These are phyloP conservation scores for Oncorhynchus keta DNA, from an alignment of 2,113 vertebrate species.

Conservation along the genomic window DNA sequence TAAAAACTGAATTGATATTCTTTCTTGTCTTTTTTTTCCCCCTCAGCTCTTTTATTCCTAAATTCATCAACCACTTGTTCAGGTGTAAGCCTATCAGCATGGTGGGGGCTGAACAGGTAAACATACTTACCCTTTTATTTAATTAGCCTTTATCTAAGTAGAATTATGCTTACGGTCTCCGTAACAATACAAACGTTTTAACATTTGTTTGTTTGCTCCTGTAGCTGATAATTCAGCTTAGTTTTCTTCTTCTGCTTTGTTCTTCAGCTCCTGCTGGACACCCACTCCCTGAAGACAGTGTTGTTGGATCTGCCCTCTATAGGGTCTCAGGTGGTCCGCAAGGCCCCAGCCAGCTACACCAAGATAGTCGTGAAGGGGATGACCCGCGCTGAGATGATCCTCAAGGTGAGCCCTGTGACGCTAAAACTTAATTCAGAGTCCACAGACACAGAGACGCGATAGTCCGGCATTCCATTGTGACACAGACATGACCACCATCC, in stretches of 20 bases:
- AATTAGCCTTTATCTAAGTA: neutral
- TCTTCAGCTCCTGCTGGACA: slow-evolving; percentile 91
- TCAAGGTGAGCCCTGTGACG: slow-evolving; percentile 81
- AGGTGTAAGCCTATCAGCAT: slow-evolving; percentile 98
- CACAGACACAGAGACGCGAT: too few species aligned
- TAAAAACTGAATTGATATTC: neutral
- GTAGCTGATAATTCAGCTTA: neutral
- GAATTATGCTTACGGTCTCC: neutral
- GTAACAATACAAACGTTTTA: neutral
- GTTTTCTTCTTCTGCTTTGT: neutral
- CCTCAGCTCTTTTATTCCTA: slow-evolving; percentile 94
- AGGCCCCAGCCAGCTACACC: slow-evolving; percentile 97
- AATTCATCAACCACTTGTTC: slow-evolving; percentile 98
- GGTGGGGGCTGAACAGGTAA: slow-evolving; percentile 97
- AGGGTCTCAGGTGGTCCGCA: slow-evolving; percentile 94
- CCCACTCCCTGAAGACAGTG: slow-evolving; percentile 97
- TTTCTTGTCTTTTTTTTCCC: neutral
- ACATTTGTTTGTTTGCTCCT: neutral
- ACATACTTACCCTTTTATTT: neutral
- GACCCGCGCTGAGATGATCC: slow-evolving; percentile 99
- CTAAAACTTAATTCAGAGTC: too few species aligned
- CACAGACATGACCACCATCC: too few species aligned
- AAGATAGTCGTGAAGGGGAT: slow-evolving; percentile 99
- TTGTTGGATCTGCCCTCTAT: slow-evolving; percentile 95
- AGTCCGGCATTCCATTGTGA: too few species aligned